These are phyloP conservation scores for Pseudochromis fuscus DNA, from an alignment of 2,797 vertebrate genomes.

Conservation along the genomic window DNA sequence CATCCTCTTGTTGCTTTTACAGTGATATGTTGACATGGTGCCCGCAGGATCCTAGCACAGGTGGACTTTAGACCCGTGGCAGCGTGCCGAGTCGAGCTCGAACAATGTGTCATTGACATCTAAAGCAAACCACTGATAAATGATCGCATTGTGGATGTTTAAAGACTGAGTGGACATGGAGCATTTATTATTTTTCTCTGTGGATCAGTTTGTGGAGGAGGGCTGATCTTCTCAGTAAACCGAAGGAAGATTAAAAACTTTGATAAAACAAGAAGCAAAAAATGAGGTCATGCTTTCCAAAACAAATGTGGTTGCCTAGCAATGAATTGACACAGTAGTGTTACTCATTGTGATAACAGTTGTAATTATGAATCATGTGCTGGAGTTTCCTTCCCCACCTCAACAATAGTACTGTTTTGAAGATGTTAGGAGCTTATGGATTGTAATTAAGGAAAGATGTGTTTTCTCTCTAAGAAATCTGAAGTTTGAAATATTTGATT, in stretches of 20 bases:
- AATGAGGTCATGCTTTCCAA: not conserved
- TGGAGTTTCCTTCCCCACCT: not conserved
- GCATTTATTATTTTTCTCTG: not conserved
- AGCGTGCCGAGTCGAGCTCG: not conserved
- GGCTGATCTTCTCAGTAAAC: not conserved
- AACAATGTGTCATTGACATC: constrained; percentile 51
- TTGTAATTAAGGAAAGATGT: too few species aligned
- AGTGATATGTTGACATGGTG: constrained; percentile 25
- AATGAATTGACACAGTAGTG: too few species aligned
- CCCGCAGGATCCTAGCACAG: not conserved
- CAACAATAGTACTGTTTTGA: not conserved
- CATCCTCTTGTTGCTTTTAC: not conserved
- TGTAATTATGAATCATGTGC: not conserved
- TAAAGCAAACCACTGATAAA: constrained; percentile 7
- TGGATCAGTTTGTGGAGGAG: too few species aligned
- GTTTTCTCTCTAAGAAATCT: too few species aligned
- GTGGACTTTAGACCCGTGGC: constrained; percentile 57
- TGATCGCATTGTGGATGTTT: not conserved
- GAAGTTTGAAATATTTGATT: too few species aligned
- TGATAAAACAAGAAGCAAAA: too few species aligned
- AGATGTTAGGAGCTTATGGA: not conserved
- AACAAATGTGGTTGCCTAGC: constrained; percentile 31
- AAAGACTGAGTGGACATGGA: not conserved
- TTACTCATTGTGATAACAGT: not conserved
- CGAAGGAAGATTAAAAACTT: not conserved